These are phyloP conservation scores for Plagiodera versicolora DNA, from an alignment of 2,888 invertebrate genomes.

Conservation along the genomic window DNA sequence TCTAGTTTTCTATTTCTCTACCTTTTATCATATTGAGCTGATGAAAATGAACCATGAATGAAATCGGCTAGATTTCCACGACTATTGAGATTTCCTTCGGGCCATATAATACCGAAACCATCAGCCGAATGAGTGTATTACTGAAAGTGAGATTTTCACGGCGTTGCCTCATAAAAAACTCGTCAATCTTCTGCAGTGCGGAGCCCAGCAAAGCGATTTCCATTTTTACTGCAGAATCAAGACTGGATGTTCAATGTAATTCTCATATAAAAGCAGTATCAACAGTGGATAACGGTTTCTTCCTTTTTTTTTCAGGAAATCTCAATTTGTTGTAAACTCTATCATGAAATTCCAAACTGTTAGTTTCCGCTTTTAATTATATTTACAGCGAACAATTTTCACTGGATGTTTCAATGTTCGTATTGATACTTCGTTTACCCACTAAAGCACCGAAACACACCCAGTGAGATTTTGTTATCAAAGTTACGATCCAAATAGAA, in stretches of 20 bases:
- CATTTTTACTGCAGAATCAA: not conserved
- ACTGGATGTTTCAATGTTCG: too few species aligned
- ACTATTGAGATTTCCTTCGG: not conserved
- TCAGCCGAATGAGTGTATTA: not conserved
- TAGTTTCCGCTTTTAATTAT: too few species aligned
- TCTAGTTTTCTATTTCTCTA: too few species aligned
- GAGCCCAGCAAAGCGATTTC: not conserved
- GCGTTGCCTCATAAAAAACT: not conserved
- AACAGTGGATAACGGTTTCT: not conserved
- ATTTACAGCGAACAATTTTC: too few species aligned
- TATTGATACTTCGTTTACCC: too few species aligned
- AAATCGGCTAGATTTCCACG: not conserved
- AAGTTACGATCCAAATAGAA: too few species aligned
- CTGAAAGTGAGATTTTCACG: not conserved
- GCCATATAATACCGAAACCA: not conserved
- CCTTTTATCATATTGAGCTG: not conserved
- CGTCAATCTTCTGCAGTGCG: not conserved
- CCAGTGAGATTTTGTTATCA: too few species aligned
- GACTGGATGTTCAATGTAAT: not conserved
- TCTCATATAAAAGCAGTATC: not conserved
- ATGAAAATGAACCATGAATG: not conserved
- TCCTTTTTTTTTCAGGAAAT: not conserved
- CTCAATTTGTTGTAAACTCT: not conserved
- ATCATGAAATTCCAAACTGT: not conserved
- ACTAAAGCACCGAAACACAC: too few species aligned